Conservation (phyloP, 1,140 invertebrate species). For the Anagrus nilaparvatae region DNA sequence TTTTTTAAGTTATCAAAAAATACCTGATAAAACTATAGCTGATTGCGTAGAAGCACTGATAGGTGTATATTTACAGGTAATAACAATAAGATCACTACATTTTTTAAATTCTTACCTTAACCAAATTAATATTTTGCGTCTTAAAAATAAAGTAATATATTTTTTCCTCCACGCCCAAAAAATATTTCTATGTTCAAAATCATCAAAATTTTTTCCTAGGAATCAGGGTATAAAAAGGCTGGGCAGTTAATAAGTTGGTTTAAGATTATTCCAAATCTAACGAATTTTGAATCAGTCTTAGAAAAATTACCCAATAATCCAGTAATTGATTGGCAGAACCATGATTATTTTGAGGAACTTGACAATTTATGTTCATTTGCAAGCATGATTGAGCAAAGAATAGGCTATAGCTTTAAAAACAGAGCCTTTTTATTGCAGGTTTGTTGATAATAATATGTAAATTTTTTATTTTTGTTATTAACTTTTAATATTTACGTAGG, state of each 20-base stretch:
- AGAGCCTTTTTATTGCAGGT: conserved; percentile 45
- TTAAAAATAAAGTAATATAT: neutral
- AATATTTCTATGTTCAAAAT: too few species aligned
- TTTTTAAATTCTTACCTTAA: too few species aligned
- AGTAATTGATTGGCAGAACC: conserved; percentile 22
- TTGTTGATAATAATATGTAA: too few species aligned
- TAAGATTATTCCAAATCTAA: too few species aligned
- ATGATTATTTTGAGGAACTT: conserved; percentile 27
- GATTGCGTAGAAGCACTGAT: conserved; percentile 79
- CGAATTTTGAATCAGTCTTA: too few species aligned
- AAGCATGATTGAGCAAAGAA: conserved; percentile 46
- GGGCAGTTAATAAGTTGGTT: conserved; percentile 65
- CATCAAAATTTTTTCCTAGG: too few species aligned
- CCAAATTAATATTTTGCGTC: conserved; percentile 3
- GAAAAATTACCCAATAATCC: conserved; percentile 47
- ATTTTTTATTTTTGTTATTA: conserved; percentile 5
- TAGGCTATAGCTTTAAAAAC: conserved; percentile 59
- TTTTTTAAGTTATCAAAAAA: conserved; percentile 39
- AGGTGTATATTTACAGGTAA: conserved; percentile 61
- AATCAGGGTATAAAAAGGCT: conserved; percentile 44
- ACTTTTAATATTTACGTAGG: conserved; percentile 46
- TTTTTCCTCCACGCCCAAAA: neutral
- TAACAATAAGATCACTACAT: conserved; percentile 26
- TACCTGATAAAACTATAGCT: conserved; percentile 58
- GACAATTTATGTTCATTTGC: conserved; percentile 39